Conservation (phyloP, 2,797 vertebrate genomes). For the Triplophysa yarkandensis region DNA sequence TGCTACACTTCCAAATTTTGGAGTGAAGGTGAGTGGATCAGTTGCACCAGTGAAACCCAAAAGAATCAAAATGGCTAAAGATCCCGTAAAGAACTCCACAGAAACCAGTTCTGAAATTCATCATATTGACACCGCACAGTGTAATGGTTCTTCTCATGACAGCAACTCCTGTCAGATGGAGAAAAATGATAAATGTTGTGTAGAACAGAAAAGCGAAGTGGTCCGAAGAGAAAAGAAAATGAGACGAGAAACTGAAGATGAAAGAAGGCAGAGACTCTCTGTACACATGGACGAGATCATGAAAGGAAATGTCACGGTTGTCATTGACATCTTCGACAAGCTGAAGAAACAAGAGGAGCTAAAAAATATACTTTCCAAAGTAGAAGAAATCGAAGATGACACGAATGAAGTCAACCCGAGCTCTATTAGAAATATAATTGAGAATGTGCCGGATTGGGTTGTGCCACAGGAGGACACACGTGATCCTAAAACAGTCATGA, state of each 20-base stretch:
- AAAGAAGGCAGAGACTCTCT: conserved; percentile 83
- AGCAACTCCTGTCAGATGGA: conserved; percentile 16
- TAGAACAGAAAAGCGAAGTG: conserved; percentile 62
- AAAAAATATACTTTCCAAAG: conserved; percentile 81
- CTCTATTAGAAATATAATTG: conserved; percentile 81
- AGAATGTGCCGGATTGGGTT: conserved; percentile 82
- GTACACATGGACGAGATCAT: conserved; percentile 91
- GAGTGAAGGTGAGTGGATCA: conserved; percentile 55
- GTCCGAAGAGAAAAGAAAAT: conserved; percentile 74
- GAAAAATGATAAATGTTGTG: conserved; percentile 31
- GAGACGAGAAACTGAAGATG: conserved; percentile 76
- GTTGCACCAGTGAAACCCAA: conserved; percentile 71
- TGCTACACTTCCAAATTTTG: conserved; percentile 64
- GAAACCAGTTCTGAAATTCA: conserved; percentile 34
- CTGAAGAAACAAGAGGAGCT: conserved; percentile 85
- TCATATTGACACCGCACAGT: conserved; percentile 25
- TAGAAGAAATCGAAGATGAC: conserved; percentile 86
- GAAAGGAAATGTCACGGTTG: conserved; percentile 80
- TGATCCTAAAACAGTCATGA: conserved; percentile 52
- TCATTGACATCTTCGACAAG: conserved; percentile 85
- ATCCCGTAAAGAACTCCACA: conserved; percentile 41
- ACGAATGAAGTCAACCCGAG: conserved; percentile 78
- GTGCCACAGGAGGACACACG: conserved; percentile 63
- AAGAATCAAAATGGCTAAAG: conserved; percentile 69
- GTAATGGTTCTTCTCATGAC: conserved; percentile 16